phyloP scores from a whole-genome alignment of 2,888 invertebrate species.

The Oscheius sp. region DNA sequence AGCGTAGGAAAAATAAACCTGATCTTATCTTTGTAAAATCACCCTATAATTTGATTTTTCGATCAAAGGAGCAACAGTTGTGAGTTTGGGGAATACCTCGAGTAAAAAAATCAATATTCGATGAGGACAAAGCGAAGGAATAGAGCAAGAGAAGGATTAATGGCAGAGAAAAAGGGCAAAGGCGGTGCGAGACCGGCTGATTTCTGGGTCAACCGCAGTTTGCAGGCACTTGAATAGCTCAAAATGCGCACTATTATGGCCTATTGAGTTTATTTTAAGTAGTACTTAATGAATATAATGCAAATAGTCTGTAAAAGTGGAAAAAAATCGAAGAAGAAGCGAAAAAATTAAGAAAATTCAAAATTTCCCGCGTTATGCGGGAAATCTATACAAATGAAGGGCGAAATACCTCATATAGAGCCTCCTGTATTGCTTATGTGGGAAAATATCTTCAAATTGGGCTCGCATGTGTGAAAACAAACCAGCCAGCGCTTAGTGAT shows the following conservation, averaged over 20 bases:
- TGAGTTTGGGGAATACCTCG: no score
- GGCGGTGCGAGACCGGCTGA: neutral
- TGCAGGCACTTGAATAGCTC: no score
- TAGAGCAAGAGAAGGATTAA: slow-evolving; percentile 8
- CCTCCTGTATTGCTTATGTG: no score
- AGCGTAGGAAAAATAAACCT: neutral
- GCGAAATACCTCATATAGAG: no score
- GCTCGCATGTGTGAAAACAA: slow-evolving; percentile 17
- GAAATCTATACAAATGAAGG: no score
- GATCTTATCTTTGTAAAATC: neutral
- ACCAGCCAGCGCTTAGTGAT: slow-evolving; percentile 29
- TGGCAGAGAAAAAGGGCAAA: slow-evolving; percentile 15
- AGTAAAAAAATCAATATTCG: neutral
- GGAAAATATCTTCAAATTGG: neutral
- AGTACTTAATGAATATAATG: neutral
- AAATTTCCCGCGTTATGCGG: no score
- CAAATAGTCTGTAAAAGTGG: neutral
- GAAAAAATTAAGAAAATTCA: no score
- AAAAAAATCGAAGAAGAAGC: neutral
- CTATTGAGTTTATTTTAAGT: no score
- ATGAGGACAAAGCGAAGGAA: neutral
- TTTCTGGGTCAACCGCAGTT: neutral
- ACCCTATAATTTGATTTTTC: neutral
- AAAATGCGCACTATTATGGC: no score
- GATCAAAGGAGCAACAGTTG: no score